Percentiles rank a stretch among this genome's conserved stretches.
These are phyloP conservation scores for Myrmecobius fasciatus DNA, from an alignment of 2,113 vertebrate genomes.

Conservation along the genomic window DNA sequence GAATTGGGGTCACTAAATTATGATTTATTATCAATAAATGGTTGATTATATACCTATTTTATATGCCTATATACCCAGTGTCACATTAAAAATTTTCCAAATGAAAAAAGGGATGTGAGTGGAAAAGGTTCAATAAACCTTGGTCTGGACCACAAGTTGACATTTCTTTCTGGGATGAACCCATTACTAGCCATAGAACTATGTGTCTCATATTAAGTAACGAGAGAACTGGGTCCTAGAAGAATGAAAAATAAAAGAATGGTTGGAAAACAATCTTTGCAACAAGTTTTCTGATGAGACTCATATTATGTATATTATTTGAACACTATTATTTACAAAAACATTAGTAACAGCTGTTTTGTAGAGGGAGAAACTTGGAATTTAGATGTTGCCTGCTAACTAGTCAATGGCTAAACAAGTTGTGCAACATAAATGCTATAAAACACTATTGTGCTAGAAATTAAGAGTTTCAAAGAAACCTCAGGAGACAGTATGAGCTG, in stretches of 20 bases:
- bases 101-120: no score
- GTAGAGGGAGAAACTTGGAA: not conserved
- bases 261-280: not conserved
- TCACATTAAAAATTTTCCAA: no score
- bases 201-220: not conserved
- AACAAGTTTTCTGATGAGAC: not conserved
- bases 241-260: not conserved
- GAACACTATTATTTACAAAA: not conserved
- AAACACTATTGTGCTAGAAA: not conserved
- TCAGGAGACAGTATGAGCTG: not conserved
- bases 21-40: no score
- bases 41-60: no score
- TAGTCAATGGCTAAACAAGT: not conserved
- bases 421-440: not conserved
- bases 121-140: no score
- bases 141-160: not conserved
- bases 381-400: not conserved
- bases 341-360: not conserved
- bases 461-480: not conserved
- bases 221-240: not conserved
- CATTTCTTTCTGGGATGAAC: not conserved
- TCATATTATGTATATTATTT: not conserved
- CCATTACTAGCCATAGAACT: not conserved
- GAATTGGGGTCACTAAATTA: no score
- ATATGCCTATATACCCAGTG: no score